These are phyloP conservation scores for Saturnia pavonia DNA, from an alignment of 2,888 invertebrate species.

Conservation along the genomic window DNA sequence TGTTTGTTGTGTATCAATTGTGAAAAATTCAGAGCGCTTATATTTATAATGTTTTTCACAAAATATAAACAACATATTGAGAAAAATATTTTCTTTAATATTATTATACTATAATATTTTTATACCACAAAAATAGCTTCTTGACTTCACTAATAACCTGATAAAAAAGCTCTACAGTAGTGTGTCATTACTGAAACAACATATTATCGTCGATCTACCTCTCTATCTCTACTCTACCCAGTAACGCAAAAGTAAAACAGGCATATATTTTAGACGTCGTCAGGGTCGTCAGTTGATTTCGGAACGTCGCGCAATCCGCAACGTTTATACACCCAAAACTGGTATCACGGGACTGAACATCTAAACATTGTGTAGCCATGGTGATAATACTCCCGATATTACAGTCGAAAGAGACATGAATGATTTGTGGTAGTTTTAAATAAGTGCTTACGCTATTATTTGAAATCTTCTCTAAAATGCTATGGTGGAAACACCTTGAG, in stretches of 20 bases:
- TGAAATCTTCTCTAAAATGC: slow-evolving; percentile 58
- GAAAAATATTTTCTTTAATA: neutral
- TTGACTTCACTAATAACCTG: slow-evolving; percentile 70
- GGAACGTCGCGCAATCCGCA: slow-evolving; percentile 62
- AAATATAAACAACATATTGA: neutral
- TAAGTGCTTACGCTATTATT: slow-evolving; percentile 40
- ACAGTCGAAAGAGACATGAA: slow-evolving; percentile 42
- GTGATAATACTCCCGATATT: slow-evolving; percentile 52
- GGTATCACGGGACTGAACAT: slow-evolving; percentile 41
- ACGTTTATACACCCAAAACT: slow-evolving; percentile 45
- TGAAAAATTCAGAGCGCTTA: neutral
- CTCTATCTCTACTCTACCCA: slow-evolving; percentile 55
- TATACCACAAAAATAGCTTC: neutral
- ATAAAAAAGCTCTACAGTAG: slow-evolving; percentile 59
- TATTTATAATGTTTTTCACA: neutral
- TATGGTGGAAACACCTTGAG: slow-evolving; percentile 79
- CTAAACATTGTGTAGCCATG: slow-evolving; percentile 64
- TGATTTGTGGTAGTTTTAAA: slow-evolving; percentile 45
- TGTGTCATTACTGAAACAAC: slow-evolving; percentile 60
- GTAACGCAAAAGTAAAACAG: slow-evolving; percentile 56
- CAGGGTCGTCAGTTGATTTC: slow-evolving; percentile 73
- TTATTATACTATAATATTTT: neutral
- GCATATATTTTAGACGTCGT: slow-evolving; percentile 58
- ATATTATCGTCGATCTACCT: slow-evolving; percentile 39
- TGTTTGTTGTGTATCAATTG: neutral